Conservation (phyloP, 1,140 invertebrate genomes). For the Drosophila cardini region DNA sequence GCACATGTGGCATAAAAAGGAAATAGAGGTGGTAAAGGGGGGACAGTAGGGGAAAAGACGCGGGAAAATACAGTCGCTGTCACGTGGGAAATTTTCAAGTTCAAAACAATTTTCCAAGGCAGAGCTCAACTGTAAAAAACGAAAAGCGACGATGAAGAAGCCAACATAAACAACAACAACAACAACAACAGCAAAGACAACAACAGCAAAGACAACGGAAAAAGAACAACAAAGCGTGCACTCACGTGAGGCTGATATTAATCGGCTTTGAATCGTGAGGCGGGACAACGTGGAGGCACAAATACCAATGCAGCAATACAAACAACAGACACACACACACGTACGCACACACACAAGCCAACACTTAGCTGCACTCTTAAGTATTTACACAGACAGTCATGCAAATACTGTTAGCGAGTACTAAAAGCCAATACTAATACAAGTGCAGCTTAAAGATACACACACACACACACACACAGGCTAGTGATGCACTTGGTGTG, state of each 20-base stretch:
- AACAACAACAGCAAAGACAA: conserved; percentile 18
- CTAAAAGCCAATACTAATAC: conserved; percentile 34
- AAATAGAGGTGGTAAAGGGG: conserved; percentile 20
- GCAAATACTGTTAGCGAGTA: conserved; percentile 33
- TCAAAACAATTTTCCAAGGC: conserved; percentile 78
- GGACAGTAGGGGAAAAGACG: not conserved
- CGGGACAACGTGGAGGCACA: conserved; percentile 45
- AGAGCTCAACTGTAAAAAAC: conserved; percentile 68
- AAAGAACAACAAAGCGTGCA: conserved; percentile 69
- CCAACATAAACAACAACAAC: conserved; percentile 21
- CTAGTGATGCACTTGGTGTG: conserved; percentile 7
- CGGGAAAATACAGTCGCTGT: conserved; percentile 50
- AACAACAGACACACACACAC: conserved; percentile 25
- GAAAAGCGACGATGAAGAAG: conserved; percentile 31
- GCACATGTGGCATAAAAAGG: conserved; percentile 63
- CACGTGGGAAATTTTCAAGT: conserved; percentile 82
- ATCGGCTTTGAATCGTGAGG: conserved; percentile 78
- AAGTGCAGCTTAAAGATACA: conserved; percentile 2
- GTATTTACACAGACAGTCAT: conserved; percentile 18
- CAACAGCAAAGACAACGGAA: conserved; percentile 3
- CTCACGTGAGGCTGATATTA: conserved; percentile 80
- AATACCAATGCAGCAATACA: conserved; percentile 31
- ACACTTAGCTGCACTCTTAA: not conserved
- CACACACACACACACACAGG: not conserved
- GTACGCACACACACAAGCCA: not conserved